Percentiles rank a stretch among this genome's conserved stretches.
These are phyloP conservation scores for Phyllostomus hastatus DNA, from an alignment of 2,113 vertebrate genomes.

Conservation along the genomic window DNA sequence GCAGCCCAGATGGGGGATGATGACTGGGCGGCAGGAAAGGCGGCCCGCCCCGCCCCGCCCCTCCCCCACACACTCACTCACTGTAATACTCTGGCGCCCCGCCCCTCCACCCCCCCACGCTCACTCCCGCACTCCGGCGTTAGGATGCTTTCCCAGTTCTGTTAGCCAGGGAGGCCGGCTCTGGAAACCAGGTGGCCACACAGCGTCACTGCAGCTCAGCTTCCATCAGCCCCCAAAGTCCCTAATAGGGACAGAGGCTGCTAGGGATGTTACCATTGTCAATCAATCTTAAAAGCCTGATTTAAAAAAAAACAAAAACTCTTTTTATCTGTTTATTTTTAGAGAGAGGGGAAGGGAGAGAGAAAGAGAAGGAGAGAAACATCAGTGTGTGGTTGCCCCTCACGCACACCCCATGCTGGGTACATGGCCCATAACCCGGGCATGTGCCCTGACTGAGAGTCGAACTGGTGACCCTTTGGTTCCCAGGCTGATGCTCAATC, in stretches of 20 bases:
- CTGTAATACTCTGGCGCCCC: neutral
- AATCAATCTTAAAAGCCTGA: neutral
- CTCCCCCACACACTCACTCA: rapidly evolving
- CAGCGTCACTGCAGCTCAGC: neutral
- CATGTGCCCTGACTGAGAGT: too few relatives aligned
- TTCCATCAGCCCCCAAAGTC: neutral
- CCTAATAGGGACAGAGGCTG: neutral
- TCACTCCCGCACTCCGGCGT: neutral
- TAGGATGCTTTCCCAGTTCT: neutral
- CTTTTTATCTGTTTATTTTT: too few relatives aligned
- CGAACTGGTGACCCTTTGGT: too few relatives aligned
- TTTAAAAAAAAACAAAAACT: neutral
- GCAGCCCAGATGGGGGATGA: rapidly evolving
- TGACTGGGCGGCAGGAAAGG: neutral
- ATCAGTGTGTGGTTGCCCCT: too few relatives aligned
- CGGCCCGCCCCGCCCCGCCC: neutral
- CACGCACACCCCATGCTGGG: too few relatives aligned
- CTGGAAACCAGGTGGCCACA: neutral
- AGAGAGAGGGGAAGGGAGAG: too few relatives aligned
- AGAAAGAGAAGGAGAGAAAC: too few relatives aligned
- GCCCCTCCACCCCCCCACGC: rapidly evolving
- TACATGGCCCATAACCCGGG: too few relatives aligned
- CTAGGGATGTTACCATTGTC: neutral
- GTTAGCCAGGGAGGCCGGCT: neutral
- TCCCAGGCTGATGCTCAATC: too few relatives aligned